Evolutionary conservation across 2,113 vertebrate species (phyloP).

Genomic region (Dicrurus megarhynchus): DNA sequence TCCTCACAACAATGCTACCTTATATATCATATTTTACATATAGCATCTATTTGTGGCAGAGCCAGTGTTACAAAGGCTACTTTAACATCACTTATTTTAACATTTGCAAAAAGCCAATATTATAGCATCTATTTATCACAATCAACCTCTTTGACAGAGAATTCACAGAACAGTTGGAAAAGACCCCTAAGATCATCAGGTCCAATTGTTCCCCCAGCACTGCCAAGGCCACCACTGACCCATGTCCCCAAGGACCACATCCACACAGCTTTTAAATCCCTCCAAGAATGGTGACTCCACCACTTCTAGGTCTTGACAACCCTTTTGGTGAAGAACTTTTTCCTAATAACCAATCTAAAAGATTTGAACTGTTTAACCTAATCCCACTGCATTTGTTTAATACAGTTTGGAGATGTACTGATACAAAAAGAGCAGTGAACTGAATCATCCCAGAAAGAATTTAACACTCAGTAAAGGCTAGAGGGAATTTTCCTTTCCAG

Average conservation of each 20-base stretch:
- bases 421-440: neutral
- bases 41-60: too few species aligned
- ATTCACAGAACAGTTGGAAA: neutral
- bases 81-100: too few species aligned
- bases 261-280: neutral
- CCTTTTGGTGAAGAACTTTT: neutral
- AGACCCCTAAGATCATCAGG: fast-evolving
- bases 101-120: too few species aligned
- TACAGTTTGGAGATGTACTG: neutral
- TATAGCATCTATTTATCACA: too few species aligned
- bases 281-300: too few species aligned
- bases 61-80: too few species aligned
- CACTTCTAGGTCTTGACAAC: neutral
- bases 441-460: neutral
- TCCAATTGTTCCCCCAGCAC: neutral
- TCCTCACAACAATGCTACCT: too few species aligned
- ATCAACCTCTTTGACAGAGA: neutral
- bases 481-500: neutral
- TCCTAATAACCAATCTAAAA: neutral
- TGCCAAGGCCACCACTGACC: neutral
- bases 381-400: neutral
- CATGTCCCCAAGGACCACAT: neutral
- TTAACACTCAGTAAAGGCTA: neutral
- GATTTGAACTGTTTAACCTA: neutral
- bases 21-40: too few species aligned